These are phyloP conservation scores for Ceriagrion tenellum DNA, from an alignment of 2,888 invertebrate species.

Conservation along the genomic window DNA sequence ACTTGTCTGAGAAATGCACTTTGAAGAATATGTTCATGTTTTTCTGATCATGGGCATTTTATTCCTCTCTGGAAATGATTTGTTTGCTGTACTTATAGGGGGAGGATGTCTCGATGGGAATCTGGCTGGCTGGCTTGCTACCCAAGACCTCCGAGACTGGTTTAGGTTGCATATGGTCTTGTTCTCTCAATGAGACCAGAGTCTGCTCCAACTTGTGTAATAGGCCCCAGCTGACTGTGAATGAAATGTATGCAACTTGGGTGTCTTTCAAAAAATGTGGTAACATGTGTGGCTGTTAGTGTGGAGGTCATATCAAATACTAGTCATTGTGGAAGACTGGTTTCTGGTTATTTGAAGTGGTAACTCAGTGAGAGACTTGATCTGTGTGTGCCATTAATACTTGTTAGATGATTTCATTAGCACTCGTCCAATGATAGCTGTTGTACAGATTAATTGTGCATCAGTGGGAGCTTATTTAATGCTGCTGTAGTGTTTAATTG, in stretches of 20 bases:
- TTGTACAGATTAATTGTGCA: background rate
- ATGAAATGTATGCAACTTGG: conserved; percentile 69
- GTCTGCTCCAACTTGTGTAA: conserved; percentile 69
- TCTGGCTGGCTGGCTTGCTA: conserved; percentile 72
- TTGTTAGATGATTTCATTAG: background rate
- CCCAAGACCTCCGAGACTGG: conserved; percentile 68
- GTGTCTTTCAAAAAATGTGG: conserved; percentile 67
- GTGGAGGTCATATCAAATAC: conserved; percentile 40
- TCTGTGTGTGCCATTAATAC: background rate
- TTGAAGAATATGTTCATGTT: too few relatives aligned
- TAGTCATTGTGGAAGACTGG: background rate
- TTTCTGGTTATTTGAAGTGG: background rate
- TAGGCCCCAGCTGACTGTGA: conserved; percentile 67
- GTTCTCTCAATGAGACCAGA: conserved; percentile 63
- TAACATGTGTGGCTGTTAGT: conserved; percentile 60
- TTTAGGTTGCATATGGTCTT: conserved; percentile 71
- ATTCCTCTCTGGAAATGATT: background rate
- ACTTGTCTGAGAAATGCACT: too few relatives aligned
- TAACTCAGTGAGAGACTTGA: background rate
- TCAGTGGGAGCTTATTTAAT: conserved; percentile 15
- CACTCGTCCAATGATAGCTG: background rate
- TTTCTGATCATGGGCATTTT: background rate
- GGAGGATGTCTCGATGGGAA: conserved; percentile 73
- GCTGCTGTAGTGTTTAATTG: background rate
- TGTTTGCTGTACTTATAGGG: conserved; percentile 70